Evolutionary conservation across 2,888 invertebrate genomes (phyloP).

Genomic region (Onthophagus sagittarius): DNA sequence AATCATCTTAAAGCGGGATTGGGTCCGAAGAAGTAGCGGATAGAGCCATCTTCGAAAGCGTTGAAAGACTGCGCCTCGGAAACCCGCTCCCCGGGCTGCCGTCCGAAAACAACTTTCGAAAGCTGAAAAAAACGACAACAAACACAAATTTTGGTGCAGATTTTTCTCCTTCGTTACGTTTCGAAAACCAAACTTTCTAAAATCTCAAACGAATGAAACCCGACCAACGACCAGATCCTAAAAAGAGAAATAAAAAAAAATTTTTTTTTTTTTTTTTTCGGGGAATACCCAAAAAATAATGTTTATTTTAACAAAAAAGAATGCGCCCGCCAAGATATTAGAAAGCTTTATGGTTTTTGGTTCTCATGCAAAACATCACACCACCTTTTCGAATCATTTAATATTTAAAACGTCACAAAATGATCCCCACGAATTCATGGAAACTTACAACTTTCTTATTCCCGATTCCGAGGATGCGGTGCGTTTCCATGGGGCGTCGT

Average conservation of each 20-base stretch:
- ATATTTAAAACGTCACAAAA: no score
- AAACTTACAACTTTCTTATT: conserved; percentile 83
- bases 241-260: conserved; percentile 6
- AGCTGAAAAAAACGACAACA: conserved; percentile 56
- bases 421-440: background rate
- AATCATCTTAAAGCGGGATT: conserved; percentile 38
- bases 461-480: conserved; percentile 69
- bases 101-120: conserved; percentile 87
- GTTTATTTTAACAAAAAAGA: background rate
- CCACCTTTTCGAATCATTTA: no score
- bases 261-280: background rate
- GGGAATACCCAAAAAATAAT: background rate
- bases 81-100: conserved; percentile 67
- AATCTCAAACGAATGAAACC: conserved; percentile 17
- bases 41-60: conserved; percentile 72
- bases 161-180: background rate
- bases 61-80: conserved; percentile 76
- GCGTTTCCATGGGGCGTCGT: conserved; percentile 93
- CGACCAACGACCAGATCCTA: conserved; percentile 21
- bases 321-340: background rate
- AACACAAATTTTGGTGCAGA: background rate
- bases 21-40: conserved; percentile 45
- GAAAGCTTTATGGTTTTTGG: background rate
- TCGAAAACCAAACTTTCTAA: conserved; percentile 21
- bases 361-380: no score